These are phyloP conservation scores for Cheilosia vernalis DNA, from an alignment of 2,888 invertebrate species.

Conservation along the genomic window DNA sequence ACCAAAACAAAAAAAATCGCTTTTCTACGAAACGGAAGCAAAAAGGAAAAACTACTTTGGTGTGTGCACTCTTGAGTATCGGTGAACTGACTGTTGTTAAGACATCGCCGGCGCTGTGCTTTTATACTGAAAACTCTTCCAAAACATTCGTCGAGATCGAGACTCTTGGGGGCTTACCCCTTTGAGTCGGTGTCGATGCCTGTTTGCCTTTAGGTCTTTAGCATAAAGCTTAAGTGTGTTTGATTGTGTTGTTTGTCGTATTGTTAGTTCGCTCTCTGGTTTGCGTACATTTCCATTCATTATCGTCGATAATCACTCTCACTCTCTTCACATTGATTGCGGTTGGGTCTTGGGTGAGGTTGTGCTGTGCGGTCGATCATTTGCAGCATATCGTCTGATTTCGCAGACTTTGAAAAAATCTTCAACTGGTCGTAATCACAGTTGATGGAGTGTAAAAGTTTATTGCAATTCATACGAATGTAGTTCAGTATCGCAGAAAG, in stretches of 20 bases:
- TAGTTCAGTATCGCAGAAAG: conserved; percentile 53
- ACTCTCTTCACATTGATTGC: conserved; percentile 60
- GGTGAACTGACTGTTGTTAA: conserved; percentile 72
- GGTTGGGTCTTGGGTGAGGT: neutral
- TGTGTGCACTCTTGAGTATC: conserved; percentile 57
- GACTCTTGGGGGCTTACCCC: conserved; percentile 60
- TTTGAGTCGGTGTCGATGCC: conserved; percentile 10
- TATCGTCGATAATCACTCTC: conserved; percentile 57
- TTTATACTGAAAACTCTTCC: conserved; percentile 72
- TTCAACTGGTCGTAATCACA: conserved; percentile 31
- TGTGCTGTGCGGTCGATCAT: conserved; percentile 16
- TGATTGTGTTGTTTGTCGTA: conserved; percentile 23
- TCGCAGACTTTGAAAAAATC: conserved; percentile 33
- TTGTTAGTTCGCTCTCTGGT: conserved; percentile 31
- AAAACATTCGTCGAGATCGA: conserved; percentile 25
- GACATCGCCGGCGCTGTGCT: conserved; percentile 67
- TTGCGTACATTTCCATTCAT: conserved; percentile 65
- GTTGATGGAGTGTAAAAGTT: conserved; percentile 17
- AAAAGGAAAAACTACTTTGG: conserved; percentile 49
- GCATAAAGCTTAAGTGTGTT: conserved; percentile 49
- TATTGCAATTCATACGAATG: conserved; percentile 38
- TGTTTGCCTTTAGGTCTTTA: conserved; percentile 48
- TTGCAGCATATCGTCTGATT: conserved; percentile 52
- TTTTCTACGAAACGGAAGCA: conserved; percentile 33
- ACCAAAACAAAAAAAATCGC: conserved; percentile 69